A percentile compares a stretch with the other conserved stretches of the same genome.
Evolutionary conservation across 2,797 vertebrate species (phyloP).

Genomic region (Aplochiton taeniatus): DNA sequence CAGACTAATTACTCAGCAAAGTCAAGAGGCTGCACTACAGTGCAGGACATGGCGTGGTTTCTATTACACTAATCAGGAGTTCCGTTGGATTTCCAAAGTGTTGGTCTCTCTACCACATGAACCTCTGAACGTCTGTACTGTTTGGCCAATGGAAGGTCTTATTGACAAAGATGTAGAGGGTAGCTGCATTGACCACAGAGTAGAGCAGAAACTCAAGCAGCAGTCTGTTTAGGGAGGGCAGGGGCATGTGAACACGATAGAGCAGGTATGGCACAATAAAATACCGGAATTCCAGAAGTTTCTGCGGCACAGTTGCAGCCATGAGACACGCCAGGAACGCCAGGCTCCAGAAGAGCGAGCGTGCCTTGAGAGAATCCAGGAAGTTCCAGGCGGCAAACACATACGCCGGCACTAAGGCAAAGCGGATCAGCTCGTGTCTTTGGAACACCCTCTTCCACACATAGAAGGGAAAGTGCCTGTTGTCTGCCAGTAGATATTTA

Average conservation of each 20-base stretch:
- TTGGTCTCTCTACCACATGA: constrained; percentile 86
- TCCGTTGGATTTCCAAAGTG: too few species aligned
- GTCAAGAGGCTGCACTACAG: too few species aligned
- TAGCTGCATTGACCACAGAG: constrained; percentile 78
- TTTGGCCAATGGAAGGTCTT: constrained; percentile 90
- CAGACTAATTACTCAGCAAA: too few species aligned
- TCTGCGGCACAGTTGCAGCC: constrained; percentile 86
- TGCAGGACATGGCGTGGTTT: too few species aligned
- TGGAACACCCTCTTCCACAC: constrained; percentile 91
- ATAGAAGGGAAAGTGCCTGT: constrained; percentile 95
- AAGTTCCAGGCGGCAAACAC: constrained; percentile 91
- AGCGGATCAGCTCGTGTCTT: constrained; percentile 81
- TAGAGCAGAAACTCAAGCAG: constrained; percentile 83
- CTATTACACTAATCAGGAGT: too few species aligned
- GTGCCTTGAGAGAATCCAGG: constrained; percentile 82
- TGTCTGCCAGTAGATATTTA: constrained; percentile 92
- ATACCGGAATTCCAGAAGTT: constrained; percentile 94
- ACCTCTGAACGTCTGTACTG: constrained; percentile 84
- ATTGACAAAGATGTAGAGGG: constrained; percentile 86
- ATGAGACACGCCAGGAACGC: constrained; percentile 83
- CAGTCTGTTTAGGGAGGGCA: constrained; percentile 81
- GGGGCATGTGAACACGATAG: constrained; percentile 88
- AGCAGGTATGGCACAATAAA: constrained; percentile 94
- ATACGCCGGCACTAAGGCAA: constrained; percentile 85
- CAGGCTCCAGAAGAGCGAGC: constrained; percentile 88